These are phyloP conservation scores for Tenualosa ilisha DNA, from an alignment of 2,797 vertebrate species.

Conservation along the genomic window DNA sequence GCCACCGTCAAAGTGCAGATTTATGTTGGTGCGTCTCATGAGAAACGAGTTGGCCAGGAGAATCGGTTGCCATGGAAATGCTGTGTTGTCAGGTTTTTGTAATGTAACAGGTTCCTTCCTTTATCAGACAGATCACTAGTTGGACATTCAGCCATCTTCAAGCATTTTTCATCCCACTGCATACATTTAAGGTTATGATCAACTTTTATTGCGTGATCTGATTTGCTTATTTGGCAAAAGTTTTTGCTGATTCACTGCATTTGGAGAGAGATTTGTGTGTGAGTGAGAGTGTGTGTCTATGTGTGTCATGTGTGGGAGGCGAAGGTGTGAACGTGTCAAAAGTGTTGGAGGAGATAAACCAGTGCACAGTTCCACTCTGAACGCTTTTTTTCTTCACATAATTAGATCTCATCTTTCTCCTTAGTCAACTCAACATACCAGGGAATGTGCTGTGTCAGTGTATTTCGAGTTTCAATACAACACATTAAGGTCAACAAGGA, in stretches of 20 bases:
- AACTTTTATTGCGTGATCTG: not conserved
- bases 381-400: not conserved
- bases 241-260: not conserved
- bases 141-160: not conserved
- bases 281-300: constrained; percentile 36
- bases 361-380: not conserved
- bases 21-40: constrained; percentile 8
- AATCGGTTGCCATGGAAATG: constrained; percentile 5
- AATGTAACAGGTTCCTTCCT: not conserved
- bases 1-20: not conserved
- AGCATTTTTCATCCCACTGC: not conserved
- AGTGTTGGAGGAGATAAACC: not conserved
- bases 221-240: not conserved
- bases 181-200: not conserved
- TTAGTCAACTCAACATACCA: not conserved
- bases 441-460: not conserved
- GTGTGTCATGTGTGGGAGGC: not conserved
- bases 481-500: not conserved
- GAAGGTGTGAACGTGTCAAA: not conserved
- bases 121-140: not conserved
- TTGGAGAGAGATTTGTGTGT: constrained; percentile 5
- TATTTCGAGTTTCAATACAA: not conserved
- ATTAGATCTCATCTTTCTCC: not conserved
- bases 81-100: not conserved
- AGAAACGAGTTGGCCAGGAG: not conserved